Percentiles rank a stretch among this genome's conserved stretches.
Evolutionary conservation across 2,888 invertebrate genomes (phyloP).

Genomic region (Spodoptera littoralis): DNA sequence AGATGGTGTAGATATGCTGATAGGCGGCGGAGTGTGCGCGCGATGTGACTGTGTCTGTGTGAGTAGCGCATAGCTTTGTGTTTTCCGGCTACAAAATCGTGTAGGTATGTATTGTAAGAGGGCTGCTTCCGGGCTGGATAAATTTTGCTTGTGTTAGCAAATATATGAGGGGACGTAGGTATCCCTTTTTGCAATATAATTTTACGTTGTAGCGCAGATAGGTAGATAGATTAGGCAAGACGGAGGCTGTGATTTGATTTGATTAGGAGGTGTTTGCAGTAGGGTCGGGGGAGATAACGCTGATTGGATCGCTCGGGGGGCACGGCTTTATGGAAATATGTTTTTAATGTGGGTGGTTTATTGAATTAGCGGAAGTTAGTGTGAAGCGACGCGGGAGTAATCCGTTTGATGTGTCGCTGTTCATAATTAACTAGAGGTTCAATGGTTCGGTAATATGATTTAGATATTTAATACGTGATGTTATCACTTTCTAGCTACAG

Average conservation of each 20-base stretch:
- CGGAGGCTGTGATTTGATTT: constrained; percentile 89
- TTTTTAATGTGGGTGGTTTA: constrained; percentile 88
- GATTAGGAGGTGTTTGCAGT: constrained; percentile 88
- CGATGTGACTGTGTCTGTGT: constrained; percentile 70
- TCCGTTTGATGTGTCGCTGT: constrained; percentile 74
- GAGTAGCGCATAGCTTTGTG: constrained; percentile 72
- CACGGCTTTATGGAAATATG: constrained; percentile 85
- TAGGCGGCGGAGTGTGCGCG: constrained; percentile 80
- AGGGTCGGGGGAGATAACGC: constrained; percentile 85
- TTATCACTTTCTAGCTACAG: constrained; percentile 50
- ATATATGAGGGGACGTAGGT: constrained; percentile 87
- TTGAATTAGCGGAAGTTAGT: constrained; percentile 84
- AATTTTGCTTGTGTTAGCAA: constrained; percentile 88
- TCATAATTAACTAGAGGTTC: constrained; percentile 73
- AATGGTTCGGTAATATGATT: constrained; percentile 66
- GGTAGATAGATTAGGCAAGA: constrained; percentile 88
- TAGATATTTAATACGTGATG: constrained; percentile 50
- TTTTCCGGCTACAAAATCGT: constrained; percentile 81
- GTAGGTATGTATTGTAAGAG: constrained; percentile 78
- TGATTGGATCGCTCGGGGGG: constrained; percentile 84
- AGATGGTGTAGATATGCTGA: constrained; percentile 89
- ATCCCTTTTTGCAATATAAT: constrained; percentile 88
- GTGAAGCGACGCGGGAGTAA: constrained; percentile 80
- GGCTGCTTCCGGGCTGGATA: constrained; percentile 85
- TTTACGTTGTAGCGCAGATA: constrained; percentile 87